Base-by-base conservation (phyloP, 2,113 vertebrate species). In the Otocyon megalotis region DNA sequence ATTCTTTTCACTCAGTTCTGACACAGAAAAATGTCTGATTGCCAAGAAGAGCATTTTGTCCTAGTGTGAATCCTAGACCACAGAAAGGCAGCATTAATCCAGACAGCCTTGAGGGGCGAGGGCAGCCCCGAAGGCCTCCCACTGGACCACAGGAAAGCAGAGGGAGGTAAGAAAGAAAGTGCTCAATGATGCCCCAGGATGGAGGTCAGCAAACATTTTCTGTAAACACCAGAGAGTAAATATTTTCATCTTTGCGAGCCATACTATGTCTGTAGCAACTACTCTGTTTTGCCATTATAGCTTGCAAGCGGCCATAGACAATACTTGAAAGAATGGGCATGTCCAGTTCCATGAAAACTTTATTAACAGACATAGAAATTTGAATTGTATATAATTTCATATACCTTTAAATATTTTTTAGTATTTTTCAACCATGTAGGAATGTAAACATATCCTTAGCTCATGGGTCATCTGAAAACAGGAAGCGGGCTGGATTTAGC, bases 1-100 rank as follows among this genome's bases (percentile, higher is more conserved):
- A 94, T 92, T 90, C 88, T 95, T 90, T 94, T 88, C 84, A 56
- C 76, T 93, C 76, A 43, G 53, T 95, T 91, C 74, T 93, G 24
- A 77, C 76, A 81, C 3, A 65, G 22, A 96, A 90, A 76, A 93
- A 30, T 77, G 77, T 96, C 79, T 96, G 76, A 88, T 85, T 89
- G 69, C 69, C 17, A 17, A 54, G 26, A 94, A 96, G 30, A 88
- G 28, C 81, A 82, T 94, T 65, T 89, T 86, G 30, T 86, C 32
- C 24, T 79, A 4, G 22, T 90, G 72, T 90, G 95, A 90, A 69
- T 87, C 28, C 20, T 85, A 62, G 28, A 20, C 20, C 56, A 43
- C 14, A 93, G 43, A 74, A 96, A 87, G 30, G 35, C 30, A 69
- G 11, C 53, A 35, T 88, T 85, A 48, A 77, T 76, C 80, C 63